Base-by-base conservation (phyloP, 2,113 vertebrate species). In the Sprattus sprattus region DNA sequence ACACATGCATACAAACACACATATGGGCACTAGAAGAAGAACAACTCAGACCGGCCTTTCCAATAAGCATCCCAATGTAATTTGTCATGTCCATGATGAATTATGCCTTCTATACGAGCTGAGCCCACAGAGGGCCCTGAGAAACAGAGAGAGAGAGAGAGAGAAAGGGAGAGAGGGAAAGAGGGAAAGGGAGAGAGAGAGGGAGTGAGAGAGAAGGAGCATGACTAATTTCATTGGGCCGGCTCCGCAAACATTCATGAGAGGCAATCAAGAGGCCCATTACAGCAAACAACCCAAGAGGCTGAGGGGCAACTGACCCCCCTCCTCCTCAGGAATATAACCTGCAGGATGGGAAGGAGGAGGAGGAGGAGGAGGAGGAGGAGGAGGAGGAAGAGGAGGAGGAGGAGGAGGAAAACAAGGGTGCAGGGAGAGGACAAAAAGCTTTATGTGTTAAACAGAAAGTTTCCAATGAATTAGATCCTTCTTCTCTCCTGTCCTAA, bases 21-120 rank as follows among this genome's bases (percentile, higher is more conserved):
- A 71, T 57, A 52, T 44, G 32, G 67, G 60, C 60, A 67, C 22
- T 25, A 25, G 25, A 67, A 67, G 60, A 71, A 71, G 0, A 15
- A 28, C 25, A 71, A 32, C 64, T 28, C 64, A 71, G n/a, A 32
- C n/a, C 25, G 50, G n/a, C 4, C 9, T 32, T 75, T 87, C 39
- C 87, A 86, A 75, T 84, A 54, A 87, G 85, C 15, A 83, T 85
- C 50, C 81, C 52, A 52, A 46, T 85, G 85, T 87, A 85, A 87
- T 91, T 84, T 89, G 87, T 86, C 84, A 52, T 84, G 88, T 82
- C 87, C 83, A 81, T 87, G 87, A 88, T 88, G 75, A 87, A 88
- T 89, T 86, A 87, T 60, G n/a, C 60, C 82, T 87, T 88, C 75
- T 83, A 25, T 46, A 39, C 64, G 64, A 88, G 81, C 84, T 44